A percentile compares a stretch with the other conserved stretches of the same genome.
These are phyloP conservation scores for Agelas oroides DNA, from an alignment of 37 sponge, comb jelly and placozoan species.

Conservation along the genomic window DNA sequence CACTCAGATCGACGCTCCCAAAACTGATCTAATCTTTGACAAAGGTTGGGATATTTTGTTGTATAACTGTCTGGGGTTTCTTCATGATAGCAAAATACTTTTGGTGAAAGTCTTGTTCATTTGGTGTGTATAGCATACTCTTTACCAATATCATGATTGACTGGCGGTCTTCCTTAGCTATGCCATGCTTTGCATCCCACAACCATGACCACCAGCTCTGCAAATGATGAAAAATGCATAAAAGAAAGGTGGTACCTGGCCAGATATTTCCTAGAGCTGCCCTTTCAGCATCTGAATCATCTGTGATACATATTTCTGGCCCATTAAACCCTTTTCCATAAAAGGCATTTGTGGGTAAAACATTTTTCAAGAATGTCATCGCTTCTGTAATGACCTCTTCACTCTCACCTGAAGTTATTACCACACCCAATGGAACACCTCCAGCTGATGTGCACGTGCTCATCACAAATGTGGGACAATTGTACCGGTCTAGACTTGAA, in stretches of 20 bases:
- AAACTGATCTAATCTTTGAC: neutral
- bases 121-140: neutral
- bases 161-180: slow-evolving; percentile 1
- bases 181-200: slow-evolving; percentile 6
- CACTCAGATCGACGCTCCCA: slow-evolving; percentile 4
- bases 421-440: slow-evolving; percentile 14
- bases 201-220: slow-evolving; percentile 47
- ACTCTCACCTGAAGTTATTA: slow-evolving; percentile 27
- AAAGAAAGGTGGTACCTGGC: slow-evolving; percentile 10
- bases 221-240: slow-evolving; percentile 45
- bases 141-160: neutral
- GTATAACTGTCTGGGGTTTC: neutral
- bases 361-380: slow-evolving; percentile 3
- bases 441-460: slow-evolving; percentile 4
- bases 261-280: slow-evolving; percentile 16
- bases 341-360: slow-evolving; percentile 15
- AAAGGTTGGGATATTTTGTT: neutral
- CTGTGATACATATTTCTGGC: slow-evolving; percentile 21
- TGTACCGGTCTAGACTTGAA: neutral
- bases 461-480: slow-evolving; percentile 15
- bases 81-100: neutral
- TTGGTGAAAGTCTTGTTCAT: neutral
- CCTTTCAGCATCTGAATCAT: slow-evolving; percentile 26
- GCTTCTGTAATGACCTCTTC: slow-evolving; percentile 22
- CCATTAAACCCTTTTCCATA: slow-evolving; percentile 21